Base-by-base conservation (phyloP, 2,797 vertebrate species). In the Phyllotis vaccarum region DNA sequence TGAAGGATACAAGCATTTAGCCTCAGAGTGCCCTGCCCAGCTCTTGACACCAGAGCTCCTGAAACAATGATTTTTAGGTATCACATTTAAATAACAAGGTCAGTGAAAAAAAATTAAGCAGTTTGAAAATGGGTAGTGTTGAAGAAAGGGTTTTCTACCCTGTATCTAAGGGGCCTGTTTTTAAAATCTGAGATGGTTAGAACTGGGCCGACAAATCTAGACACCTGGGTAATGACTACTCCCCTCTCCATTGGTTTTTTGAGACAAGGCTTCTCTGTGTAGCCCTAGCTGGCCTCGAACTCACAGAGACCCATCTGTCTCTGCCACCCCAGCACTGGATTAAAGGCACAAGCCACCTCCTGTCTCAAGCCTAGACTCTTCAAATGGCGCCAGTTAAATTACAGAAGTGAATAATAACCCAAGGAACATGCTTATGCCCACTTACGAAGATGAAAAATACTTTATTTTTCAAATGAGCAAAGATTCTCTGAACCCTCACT, bases 311-410 rank as follows among this genome's bases (percentile, higher is more conserved):
- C 8, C 5, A 22, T 11, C 68, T 72, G 68, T 19, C 37, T 24
- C 68, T 70, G 10, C n/a, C 19, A 40, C 70, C 70, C 76, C 1
- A 40, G 17, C 34, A 40, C 7, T 46, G 40, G 27, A 13, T 83
- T 83, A 83, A 83, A 64, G 58, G 29, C 27, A 0, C 31, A 37
- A 29, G 80, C 24, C 8, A 22, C 29, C 21, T 8, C 43, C 40
- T 13, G 11, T 31, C 13, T 31, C 62, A 83, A 83, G 49, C 60
- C 27, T 22, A 64, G 29, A 83, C 40, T 90, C 49, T 90, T 93
- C 86, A 85, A 94, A 93, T 29, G 43, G 66, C 76, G n/a, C 78
- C 70, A 80, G 58, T 74, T 76, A 94, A 83, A 86, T 96, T 93
- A 79, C 62, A 74, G 24, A 93, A 75, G 58, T 54, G 70, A 43